Conservation (phyloP, 35 echinoderm and acorn worm genomes). For the Ophiothrix spiculata region DNA sequence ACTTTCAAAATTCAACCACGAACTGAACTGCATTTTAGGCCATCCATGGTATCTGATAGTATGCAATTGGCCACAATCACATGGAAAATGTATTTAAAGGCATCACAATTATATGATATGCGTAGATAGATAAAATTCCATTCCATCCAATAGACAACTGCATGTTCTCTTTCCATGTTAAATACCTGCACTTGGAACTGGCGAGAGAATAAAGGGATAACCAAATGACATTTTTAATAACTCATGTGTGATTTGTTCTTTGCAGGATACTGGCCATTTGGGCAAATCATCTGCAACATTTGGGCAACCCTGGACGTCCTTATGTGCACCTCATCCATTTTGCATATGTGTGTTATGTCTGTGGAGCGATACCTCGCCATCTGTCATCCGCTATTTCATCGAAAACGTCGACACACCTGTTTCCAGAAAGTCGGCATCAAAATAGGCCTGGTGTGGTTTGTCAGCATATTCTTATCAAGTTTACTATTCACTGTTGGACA, state of each 20-base stretch:
- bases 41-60: too few relatives aligned
- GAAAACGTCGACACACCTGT: neutral
- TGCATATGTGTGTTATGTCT: conserved; percentile 66
- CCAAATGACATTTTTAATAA: too few relatives aligned
- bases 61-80: too few relatives aligned
- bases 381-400: conserved; percentile 20
- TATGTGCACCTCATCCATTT: conserved; percentile 54
- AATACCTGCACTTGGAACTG: too few relatives aligned
- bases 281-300: conserved; percentile 30
- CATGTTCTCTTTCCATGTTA: too few relatives aligned
- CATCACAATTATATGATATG: too few relatives aligned
- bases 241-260: neutral
- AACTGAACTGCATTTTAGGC: too few relatives aligned
- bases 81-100: too few relatives aligned
- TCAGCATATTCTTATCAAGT: conserved; percentile 33
- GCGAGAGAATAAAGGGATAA: too few relatives aligned
- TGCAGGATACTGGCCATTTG: conserved; percentile 49
- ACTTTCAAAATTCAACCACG: too few relatives aligned
- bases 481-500: conserved; percentile 31
- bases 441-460: conserved; percentile 50
- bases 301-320: conserved; percentile 58
- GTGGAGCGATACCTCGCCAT: conserved; percentile 64
- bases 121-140: too few relatives aligned
- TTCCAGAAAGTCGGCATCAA: conserved; percentile 20
- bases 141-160: too few relatives aligned